Percentiles rank a stretch among this genome's conserved stretches.
Evolutionary conservation across 2,888 invertebrate genomes (phyloP).

Genomic region (Xestia sexstrigata): DNA sequence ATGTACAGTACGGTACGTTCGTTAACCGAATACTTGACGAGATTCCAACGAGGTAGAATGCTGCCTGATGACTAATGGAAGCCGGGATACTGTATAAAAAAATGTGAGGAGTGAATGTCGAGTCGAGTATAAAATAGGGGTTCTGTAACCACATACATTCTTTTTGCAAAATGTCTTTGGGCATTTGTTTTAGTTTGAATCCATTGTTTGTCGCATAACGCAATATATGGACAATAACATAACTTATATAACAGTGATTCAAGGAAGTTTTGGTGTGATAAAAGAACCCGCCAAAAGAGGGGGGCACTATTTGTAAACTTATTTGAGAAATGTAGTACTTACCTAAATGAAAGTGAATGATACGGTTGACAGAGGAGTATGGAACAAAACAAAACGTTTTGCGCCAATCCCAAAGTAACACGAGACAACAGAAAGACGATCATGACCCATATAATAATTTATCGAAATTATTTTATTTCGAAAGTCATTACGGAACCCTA

Average conservation of each 20-base stretch:
- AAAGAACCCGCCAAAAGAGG: no score
- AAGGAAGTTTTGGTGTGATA: not conserved
- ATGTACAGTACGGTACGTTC: conserved; percentile 40
- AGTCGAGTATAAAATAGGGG: not conserved
- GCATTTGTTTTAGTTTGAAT: not conserved
- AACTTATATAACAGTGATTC: not conserved
- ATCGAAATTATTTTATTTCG: not conserved
- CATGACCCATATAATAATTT: not conserved
- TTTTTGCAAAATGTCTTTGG: not conserved
- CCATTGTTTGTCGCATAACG: not conserved
- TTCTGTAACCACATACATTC: conserved; percentile 17
- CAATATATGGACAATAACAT: not conserved
- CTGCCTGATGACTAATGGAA: conserved; percentile 53
- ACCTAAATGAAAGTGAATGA: no score
- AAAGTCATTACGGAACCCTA: conserved; percentile 21
- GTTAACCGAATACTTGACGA: conserved; percentile 60
- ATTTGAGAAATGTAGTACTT: no score
- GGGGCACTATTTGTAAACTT: no score
- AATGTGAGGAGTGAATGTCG: not conserved
- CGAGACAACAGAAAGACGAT: no score
- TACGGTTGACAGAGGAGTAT: no score
- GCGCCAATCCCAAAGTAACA: no score
- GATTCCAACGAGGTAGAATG: conserved; percentile 52
- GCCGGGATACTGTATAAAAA: conserved; percentile 34
- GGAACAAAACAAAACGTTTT: no score